Evolutionary conservation across 2,888 invertebrate genomes (phyloP), one percentile per base, ranked within the genome.

Genomic region (Drosophila subsilvestris): DNA sequence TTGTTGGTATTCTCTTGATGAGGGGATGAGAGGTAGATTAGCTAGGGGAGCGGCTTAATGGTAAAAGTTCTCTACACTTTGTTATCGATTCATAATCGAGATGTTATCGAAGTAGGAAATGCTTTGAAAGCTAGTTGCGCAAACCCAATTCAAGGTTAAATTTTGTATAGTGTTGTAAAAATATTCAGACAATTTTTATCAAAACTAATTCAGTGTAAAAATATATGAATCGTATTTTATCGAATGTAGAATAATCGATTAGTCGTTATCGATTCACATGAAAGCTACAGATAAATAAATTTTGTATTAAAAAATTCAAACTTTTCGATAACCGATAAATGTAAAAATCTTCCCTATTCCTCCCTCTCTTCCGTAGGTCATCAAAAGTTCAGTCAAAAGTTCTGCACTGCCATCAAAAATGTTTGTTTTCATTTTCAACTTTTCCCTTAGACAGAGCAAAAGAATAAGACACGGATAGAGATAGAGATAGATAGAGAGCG

Each of bases 351-450:
- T 7, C n/a, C 4, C 22, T 17, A 12, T 5, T 48, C 22, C 59
- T n/a, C 47, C 57, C 20, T 7, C n/a, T 17, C 70, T 9, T 17
- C 70, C 7, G 17, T 7, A 86, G 88, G 6, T 76, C 66, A 82
- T 69, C 44, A 12, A 18, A 51, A 7, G 12, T 61, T 71, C 75
- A 78, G 53, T 18, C 63, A 44, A 59, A 20, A 7, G 22, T n/a
- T 37, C 45, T 18, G 47, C 18, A 45, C n/a, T 43, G 4, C 55
- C 55, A 32, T 22, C 50, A 22, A 47, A 37, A 68, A 60, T 74
- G 58, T 74, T 83, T 84, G 63, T 60, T 80, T 68, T 57, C 55
- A 51, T 65, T 77, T 71, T 54, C 50, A 78, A 68, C 50, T 66
- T 67, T 74, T 66, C 32, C 32, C 50, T 17, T 9, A 18, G 29